phyloP scores from a whole-genome alignment of 2,888 invertebrate species.

The Trissonchulus sp. region DNA sequence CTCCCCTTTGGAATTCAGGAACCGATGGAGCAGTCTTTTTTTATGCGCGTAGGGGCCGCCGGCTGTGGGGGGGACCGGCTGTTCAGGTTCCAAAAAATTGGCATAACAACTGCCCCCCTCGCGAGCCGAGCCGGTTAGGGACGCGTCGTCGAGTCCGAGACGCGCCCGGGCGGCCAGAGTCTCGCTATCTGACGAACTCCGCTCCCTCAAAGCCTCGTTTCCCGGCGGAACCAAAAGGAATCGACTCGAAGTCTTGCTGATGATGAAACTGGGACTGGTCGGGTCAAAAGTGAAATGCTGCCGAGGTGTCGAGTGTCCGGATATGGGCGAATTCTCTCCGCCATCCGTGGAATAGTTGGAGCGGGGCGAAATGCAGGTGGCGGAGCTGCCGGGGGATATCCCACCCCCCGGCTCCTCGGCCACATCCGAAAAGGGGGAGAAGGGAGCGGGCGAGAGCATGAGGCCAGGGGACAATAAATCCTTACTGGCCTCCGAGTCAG shows the following conservation, averaged over 20 bases:
- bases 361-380: neutral
- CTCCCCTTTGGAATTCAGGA: constrained; percentile 42
- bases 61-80: constrained; percentile 29
- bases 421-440: constrained; percentile 45
- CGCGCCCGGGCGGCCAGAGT: constrained; percentile 35
- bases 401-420: neutral
- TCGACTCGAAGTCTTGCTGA: neutral
- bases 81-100: too few species aligned
- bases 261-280: constrained; percentile 7
- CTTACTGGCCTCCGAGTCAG: constrained; percentile 38
- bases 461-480: constrained; percentile 43
- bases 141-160: neutral
- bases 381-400: neutral
- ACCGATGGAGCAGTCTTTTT: constrained; percentile 33
- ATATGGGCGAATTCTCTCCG: neutral
- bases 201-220: constrained; percentile 34
- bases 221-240: neutral
- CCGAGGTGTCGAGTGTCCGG: neutral
- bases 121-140: neutral
- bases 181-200: constrained; percentile 48
- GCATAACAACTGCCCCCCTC: neutral
- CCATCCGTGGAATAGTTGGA: neutral
- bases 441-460: constrained; percentile 46
- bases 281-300: constrained; percentile 23
- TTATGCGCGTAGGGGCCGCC: constrained; percentile 33